Percentiles rank a stretch among this genome's conserved stretches.
Evolutionary conservation across 2,113 vertebrate genomes (phyloP).

Genomic region (Fulica atra): DNA sequence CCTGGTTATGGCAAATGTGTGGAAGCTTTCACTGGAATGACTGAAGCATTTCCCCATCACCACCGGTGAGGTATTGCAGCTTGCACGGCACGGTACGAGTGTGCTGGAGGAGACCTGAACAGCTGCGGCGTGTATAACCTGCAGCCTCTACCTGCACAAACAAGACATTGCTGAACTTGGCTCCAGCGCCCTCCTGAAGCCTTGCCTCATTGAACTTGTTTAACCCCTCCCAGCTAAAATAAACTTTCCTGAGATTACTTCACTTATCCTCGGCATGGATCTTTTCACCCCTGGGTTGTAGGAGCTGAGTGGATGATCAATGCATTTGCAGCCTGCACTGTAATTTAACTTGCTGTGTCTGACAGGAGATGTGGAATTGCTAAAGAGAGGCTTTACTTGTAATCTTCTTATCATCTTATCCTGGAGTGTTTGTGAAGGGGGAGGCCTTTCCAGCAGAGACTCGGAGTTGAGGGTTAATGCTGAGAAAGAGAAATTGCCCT

Average conservation of each 20-base stretch:
- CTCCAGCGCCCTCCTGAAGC: neutral
- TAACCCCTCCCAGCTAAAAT: conserved; percentile 70
- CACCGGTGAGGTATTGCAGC: neutral
- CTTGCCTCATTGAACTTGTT: conserved; percentile 66
- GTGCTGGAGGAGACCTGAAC: neutral
- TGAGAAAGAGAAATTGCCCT: conserved; percentile 72
- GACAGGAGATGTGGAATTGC: conserved; percentile 77
- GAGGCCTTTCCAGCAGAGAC: conserved; percentile 33
- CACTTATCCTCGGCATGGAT: conserved; percentile 73
- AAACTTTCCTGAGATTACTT: conserved; percentile 77
- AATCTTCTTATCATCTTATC: conserved; percentile 84
- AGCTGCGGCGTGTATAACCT: neutral
- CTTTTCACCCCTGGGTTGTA: conserved; percentile 70
- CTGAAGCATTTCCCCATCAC: neutral
- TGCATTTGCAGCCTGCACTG: conserved; percentile 69
- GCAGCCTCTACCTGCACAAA: conserved; percentile 57
- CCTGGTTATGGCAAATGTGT: neutral
- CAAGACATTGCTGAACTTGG: conserved; percentile 56
- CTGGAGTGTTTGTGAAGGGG: conserved; percentile 77
- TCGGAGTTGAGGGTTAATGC: conserved; percentile 67
- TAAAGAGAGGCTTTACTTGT: conserved; percentile 82
- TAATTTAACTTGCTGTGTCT: conserved; percentile 80
- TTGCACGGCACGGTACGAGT: rapidly evolving
- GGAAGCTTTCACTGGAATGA: neutral
- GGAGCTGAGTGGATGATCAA: conserved; percentile 73